phyloP scores from a whole-genome alignment of 2,113 vertebrate genomes.

The Myiozetetes cayanensis region DNA sequence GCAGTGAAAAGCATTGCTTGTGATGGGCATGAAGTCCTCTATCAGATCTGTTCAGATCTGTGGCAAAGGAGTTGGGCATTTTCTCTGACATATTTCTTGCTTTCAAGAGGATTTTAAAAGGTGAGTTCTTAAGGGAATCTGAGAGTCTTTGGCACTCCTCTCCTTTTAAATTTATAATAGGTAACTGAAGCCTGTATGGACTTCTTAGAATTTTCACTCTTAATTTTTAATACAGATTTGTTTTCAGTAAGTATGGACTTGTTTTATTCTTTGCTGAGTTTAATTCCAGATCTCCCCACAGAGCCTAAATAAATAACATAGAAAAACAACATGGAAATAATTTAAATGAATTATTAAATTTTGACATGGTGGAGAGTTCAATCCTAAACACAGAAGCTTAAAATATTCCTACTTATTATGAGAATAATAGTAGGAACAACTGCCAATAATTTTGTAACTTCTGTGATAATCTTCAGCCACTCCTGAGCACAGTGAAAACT shows the following conservation, averaged over 20 bases:
- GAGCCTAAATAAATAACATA: neutral
- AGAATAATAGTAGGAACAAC: neutral
- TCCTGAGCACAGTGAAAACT: neutral
- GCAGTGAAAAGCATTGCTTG: neutral
- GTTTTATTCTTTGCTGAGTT: neutral
- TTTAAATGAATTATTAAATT: neutral
- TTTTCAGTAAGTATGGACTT: neutral
- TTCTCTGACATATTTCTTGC: neutral
- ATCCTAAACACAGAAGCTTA: neutral
- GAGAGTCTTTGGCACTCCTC: neutral
- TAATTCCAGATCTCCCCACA: neutral
- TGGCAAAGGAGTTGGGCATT: neutral
- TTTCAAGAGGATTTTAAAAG: neutral
- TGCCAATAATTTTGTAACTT: neutral
- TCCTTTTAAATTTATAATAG: neutral
- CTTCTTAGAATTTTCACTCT: neutral
- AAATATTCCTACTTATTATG: neutral
- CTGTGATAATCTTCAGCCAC: neutral
- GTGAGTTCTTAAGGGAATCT: neutral
- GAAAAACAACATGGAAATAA: neutral
- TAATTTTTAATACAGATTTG: neutral
- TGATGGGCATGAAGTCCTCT: neutral
- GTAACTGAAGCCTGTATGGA: neutral
- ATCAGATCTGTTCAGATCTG: neutral
- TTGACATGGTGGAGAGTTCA: neutral